Evolutionary conservation across 2,113 vertebrate genomes (phyloP).

Genomic region (Cynopterus brachyotis): DNA sequence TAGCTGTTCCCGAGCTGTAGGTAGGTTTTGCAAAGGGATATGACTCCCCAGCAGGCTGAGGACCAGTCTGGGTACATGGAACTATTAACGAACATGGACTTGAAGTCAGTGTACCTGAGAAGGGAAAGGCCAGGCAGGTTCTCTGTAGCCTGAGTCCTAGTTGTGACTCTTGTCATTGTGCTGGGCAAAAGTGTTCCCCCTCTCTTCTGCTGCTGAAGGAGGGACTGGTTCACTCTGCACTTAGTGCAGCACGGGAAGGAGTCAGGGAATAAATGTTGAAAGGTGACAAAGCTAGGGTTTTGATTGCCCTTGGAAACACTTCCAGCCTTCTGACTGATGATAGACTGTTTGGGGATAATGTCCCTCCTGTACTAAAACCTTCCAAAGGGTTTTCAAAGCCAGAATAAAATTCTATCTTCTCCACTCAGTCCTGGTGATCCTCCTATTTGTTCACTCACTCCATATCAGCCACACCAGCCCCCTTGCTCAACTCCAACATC

Average conservation of each 20-base stretch:
- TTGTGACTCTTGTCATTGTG: neutral
- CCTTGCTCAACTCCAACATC: neutral
- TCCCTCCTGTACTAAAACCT: neutral
- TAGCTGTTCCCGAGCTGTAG: neutral
- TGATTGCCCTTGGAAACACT: neutral
- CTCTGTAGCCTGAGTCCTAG: neutral
- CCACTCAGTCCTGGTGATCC: neutral
- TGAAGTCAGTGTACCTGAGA: neutral
- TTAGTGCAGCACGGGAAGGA: neutral
- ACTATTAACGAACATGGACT: neutral
- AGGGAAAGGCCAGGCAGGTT: neutral
- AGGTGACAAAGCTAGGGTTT: neutral
- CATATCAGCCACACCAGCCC: neutral
- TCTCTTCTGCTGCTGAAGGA: neutral
- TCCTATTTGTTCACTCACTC: neutral
- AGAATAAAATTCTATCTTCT: neutral
- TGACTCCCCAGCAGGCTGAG: neutral
- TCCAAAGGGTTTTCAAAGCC: neutral
- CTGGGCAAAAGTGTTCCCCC: neutral
- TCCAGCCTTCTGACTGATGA: neutral
- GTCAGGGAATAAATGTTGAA: too few relatives aligned
- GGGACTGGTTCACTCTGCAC: neutral
- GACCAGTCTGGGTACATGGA: neutral
- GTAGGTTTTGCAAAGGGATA: neutral
- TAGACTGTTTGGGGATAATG: neutral